A percentile compares a stretch with the other conserved stretches of the same genome.
These are phyloP conservation scores for Petaurus breviceps DNA, from an alignment of 2,113 vertebrate species.

Conservation along the genomic window DNA sequence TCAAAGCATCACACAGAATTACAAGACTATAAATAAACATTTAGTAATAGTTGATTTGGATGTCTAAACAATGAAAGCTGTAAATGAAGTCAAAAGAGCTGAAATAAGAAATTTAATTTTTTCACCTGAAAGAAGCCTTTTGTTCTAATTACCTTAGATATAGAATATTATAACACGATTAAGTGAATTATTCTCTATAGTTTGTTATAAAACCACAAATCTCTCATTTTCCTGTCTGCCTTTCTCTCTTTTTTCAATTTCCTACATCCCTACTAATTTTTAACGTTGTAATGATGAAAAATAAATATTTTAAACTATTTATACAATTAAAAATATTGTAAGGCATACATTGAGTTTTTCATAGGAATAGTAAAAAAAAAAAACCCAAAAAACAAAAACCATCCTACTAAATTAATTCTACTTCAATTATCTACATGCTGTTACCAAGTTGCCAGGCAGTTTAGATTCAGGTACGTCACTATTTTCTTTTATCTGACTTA, in stretches of 20 bases:
- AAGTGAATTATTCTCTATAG: not conserved
- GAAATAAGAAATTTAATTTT: not conserved
- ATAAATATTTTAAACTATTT: not conserved
- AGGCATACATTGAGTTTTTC: constrained; percentile 32
- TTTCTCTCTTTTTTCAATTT: not conserved
- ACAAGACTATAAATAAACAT: not conserved
- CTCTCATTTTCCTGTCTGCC: not conserved
- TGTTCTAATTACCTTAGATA: not conserved
- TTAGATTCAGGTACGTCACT: constrained; percentile 22
- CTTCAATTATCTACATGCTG: constrained; percentile 30
- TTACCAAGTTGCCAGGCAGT: constrained; percentile 3
- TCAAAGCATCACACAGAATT: not conserved
- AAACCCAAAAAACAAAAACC: not conserved
- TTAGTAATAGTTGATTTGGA: not conserved
- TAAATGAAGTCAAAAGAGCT: not conserved
- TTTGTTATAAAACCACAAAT: not conserved
- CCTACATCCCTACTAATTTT: not conserved
- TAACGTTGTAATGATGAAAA: not conserved
- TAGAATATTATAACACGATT: not conserved
- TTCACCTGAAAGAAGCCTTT: not conserved
- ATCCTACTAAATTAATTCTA: constrained; percentile 48
- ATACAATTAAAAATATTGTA: not conserved
- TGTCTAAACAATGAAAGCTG: not conserved
- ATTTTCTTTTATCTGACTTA: not conserved
- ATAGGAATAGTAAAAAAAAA: constrained; percentile 22